These are phyloP conservation scores for Adelognathus sp. DNA, from an alignment of 2,888 invertebrate genomes.

Conservation along the genomic window DNA sequence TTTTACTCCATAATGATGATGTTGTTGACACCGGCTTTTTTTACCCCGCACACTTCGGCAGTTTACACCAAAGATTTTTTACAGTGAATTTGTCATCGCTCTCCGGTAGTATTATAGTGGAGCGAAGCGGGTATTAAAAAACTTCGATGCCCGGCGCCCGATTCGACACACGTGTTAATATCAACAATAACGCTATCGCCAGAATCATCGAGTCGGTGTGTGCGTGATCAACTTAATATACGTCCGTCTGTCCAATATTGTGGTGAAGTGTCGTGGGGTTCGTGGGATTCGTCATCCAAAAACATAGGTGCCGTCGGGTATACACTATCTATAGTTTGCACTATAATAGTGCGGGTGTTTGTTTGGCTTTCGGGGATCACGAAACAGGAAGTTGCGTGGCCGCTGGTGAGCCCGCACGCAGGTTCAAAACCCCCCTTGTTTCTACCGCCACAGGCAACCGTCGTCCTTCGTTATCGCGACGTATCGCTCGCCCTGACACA, in stretches of 20 bases:
- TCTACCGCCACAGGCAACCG: neutral
- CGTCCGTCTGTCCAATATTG: neutral
- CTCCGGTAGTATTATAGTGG: conserved; percentile 7
- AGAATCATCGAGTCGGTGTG: neutral
- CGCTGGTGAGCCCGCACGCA: neutral
- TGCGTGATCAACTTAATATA: neutral
- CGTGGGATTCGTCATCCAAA: neutral
- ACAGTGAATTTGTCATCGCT: neutral
- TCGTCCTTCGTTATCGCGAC: conserved; percentile 33
- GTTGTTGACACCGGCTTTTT: too few species aligned
- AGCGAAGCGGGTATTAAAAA: neutral
- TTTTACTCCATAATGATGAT: too few species aligned
- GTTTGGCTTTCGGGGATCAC: neutral
- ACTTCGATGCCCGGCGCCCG: neutral
- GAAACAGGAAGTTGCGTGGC: neutral
- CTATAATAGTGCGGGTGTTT: neutral
- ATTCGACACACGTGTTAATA: neutral
- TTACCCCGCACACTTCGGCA: too few species aligned
- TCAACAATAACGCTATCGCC: neutral
- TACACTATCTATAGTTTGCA: neutral
- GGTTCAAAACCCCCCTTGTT: neutral
- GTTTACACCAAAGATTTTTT: too few species aligned
- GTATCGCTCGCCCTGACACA: conserved; percentile 12
- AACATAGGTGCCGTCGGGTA: neutral
- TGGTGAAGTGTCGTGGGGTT: neutral